phyloP scores from a whole-genome alignment of 1,140 invertebrate species.

The Oryctes rhinoceros region DNA sequence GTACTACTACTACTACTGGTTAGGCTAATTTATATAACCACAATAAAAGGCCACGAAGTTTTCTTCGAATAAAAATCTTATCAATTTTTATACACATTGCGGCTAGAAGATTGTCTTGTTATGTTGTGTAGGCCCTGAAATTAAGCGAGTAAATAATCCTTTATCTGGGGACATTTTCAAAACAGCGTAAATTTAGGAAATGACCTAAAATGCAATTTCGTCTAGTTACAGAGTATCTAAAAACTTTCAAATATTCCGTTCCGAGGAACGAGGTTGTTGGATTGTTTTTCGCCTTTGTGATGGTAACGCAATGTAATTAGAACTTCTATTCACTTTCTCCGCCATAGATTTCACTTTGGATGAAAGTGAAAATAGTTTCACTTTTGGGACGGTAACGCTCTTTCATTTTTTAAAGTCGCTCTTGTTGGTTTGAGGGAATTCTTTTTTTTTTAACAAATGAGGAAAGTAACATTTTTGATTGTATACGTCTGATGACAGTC shows the following conservation, averaged over 20 bases:
- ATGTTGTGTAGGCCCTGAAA: not conserved
- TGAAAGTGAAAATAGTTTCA: conserved; percentile 35
- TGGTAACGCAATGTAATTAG: conserved; percentile 7
- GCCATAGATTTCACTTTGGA: conserved; percentile 11
- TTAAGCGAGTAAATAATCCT: not conserved
- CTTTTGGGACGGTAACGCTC: not conserved
- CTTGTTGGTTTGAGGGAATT: not conserved
- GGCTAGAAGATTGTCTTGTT: not conserved
- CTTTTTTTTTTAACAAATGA: not conserved
- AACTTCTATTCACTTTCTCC: conserved; percentile 22
- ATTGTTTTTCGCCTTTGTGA: not conserved
- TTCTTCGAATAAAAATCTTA: not conserved
- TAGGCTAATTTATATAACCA: not conserved
- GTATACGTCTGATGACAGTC: no score
- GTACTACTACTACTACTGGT: not conserved
- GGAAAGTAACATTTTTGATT: no score
- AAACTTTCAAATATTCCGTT: not conserved
- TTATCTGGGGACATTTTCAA: not conserved
- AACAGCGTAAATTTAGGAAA: not conserved
- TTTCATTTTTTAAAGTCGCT: not conserved
- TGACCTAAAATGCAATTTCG: not conserved
- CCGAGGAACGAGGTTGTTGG: not conserved
- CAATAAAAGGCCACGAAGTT: conserved; percentile 3
- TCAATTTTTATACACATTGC: not conserved
- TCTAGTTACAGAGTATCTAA: not conserved